These are phyloP conservation scores for Pampusana beccarii DNA, from an alignment of 2,113 vertebrate species.

Conservation along the genomic window DNA sequence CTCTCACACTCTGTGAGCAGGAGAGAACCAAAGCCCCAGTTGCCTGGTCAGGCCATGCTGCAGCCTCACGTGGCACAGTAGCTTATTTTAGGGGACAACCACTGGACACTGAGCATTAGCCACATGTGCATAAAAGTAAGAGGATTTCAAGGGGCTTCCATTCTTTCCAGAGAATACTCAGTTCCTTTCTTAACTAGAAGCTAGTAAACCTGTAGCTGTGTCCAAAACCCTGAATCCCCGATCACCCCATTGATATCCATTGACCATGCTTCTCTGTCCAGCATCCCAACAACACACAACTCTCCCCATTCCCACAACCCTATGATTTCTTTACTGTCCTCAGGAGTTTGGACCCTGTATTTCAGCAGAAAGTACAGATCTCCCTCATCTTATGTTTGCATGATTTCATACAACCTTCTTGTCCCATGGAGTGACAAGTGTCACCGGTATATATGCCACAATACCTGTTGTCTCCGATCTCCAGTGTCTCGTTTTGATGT, in stretches of 20 bases:
- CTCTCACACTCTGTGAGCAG: not conserved
- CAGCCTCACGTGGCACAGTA: not conserved
- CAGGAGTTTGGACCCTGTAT: not conserved
- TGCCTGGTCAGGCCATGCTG: not conserved
- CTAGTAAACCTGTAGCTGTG: not conserved
- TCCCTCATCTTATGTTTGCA: not conserved
- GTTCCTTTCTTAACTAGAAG: not conserved
- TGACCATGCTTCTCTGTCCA: not conserved
- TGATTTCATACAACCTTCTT: not conserved
- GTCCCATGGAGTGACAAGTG: rapidly evolving
- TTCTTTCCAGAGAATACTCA: not conserved
- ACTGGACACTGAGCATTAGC: not conserved
- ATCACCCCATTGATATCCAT: not conserved
- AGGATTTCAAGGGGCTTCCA: not conserved
- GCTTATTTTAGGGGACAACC: not conserved
- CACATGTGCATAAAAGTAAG: not conserved
- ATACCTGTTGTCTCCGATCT: not conserved
- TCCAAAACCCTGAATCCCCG: not conserved
- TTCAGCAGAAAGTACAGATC: not conserved
- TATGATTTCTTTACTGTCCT: not conserved
- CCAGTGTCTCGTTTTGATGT: not conserved
- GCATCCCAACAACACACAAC: not conserved
- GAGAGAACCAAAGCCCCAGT: not conserved
- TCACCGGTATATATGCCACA: not conserved
- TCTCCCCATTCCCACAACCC: not conserved